These are phyloP conservation scores for Cossypha dichroa DNA, from an alignment of 2,797 vertebrate species.

Conservation along the genomic window DNA sequence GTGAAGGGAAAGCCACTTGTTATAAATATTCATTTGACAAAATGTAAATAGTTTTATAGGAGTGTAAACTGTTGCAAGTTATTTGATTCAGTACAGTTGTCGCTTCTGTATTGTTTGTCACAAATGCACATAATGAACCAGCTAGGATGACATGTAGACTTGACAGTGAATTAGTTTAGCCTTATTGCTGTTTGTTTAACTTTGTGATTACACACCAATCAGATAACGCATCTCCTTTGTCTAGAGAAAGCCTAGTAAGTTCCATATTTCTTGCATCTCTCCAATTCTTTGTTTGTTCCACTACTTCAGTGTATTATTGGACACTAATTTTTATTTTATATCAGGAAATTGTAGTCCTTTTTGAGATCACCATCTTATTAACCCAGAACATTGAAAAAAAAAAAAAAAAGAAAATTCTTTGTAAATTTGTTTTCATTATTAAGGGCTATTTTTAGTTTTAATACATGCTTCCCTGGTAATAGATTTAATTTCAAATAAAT, in stretches of 20 bases:
- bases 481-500: constrained; percentile 1
- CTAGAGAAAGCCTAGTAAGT: constrained; percentile 20
- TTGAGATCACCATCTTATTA: constrained; percentile 2
- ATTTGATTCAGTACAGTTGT: constrained; percentile 71
- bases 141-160: constrained; percentile 50
- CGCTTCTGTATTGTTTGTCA: constrained; percentile 71
- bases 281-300: constrained; percentile 41
- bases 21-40: constrained; percentile 80
- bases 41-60: constrained; percentile 78
- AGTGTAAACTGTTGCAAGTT: constrained; percentile 70
- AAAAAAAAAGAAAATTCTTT: neutral
- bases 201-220: constrained; percentile 68
- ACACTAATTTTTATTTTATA: constrained; percentile 42
- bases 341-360: neutral
- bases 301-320: neutral
- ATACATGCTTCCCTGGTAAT: neutral
- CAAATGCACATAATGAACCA: constrained; percentile 73
- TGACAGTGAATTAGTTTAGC: constrained; percentile 58
- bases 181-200: constrained; percentile 67
- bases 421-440: constrained; percentile 24
- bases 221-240: constrained; percentile 61
- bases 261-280: neutral
- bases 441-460: constrained; percentile 26
- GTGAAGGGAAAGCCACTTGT: constrained; percentile 68
- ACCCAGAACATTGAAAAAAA: neutral